Evolutionary conservation across 2,888 invertebrate species (phyloP).

Genomic region (Trichopoda pennipes): DNA sequence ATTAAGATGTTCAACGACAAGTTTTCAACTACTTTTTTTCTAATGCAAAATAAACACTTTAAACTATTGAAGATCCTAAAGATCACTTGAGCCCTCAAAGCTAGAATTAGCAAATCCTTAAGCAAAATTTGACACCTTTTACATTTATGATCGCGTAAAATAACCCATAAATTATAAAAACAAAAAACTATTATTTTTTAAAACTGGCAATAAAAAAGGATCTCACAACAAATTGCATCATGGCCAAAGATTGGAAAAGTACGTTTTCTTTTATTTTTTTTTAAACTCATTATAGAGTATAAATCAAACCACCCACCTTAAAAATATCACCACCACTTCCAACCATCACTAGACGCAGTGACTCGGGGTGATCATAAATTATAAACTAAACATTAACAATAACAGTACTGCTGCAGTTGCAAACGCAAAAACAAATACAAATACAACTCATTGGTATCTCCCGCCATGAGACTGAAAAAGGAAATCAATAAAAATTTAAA

Average conservation of each 20-base stretch:
- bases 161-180: conserved; percentile 58
- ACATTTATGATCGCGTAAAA: conserved; percentile 53
- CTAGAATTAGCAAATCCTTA: conserved; percentile 12
- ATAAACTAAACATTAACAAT: conserved; percentile 43
- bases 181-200: conserved; percentile 52
- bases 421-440: conserved; percentile 27
- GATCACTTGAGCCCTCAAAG: background rate
- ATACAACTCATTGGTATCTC: conserved; percentile 38
- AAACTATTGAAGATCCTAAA: conserved; percentile 7
- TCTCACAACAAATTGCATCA: conserved; percentile 53
- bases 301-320: conserved; percentile 67
- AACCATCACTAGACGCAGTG: conserved; percentile 41
- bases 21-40: background rate
- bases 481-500: conserved; percentile 66
- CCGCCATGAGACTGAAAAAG: conserved; percentile 43
- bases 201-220: background rate
- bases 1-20: too few relatives aligned
- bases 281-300: conserved; percentile 56
- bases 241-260: conserved; percentile 38
- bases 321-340: conserved; percentile 36
- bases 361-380: conserved; percentile 61
- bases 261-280: conserved; percentile 13
- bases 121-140: conserved; percentile 49
- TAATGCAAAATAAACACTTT: background rate
- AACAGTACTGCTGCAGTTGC: conserved; percentile 4